phyloP scores from a whole-genome alignment of 2,888 invertebrate genomes.

The Plutella xylostella region DNA sequence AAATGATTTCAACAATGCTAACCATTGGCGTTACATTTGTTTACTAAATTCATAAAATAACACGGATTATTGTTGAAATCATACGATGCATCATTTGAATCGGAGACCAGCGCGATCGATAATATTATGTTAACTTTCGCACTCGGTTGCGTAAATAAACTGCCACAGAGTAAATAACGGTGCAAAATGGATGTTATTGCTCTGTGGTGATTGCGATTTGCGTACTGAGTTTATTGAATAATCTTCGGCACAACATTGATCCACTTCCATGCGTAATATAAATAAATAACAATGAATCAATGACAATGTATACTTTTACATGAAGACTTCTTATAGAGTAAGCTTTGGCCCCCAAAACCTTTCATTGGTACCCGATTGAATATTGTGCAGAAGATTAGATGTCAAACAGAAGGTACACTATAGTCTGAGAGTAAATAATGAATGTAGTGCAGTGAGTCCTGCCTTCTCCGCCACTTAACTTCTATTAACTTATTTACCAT shows the following conservation, averaged over 20 bases:
- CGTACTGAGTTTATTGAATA: slow-evolving; percentile 31
- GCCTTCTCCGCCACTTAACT: slow-evolving; percentile 52
- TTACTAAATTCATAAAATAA: neutral
- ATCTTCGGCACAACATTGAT: slow-evolving; percentile 37
- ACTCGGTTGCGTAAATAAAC: neutral
- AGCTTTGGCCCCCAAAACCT: too few relatives aligned
- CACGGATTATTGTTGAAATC: neutral
- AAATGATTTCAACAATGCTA: slow-evolving; percentile 43
- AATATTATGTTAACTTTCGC: neutral
- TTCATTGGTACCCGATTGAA: slow-evolving; percentile 13
- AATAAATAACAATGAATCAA: too few relatives aligned
- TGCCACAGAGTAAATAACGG: slow-evolving; percentile 1
- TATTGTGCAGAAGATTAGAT: slow-evolving; percentile 42
- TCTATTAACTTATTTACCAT: slow-evolving; percentile 26
- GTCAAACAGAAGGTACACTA: slow-evolving; percentile 47
- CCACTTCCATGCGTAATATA: too few relatives aligned
- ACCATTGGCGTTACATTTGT: neutral
- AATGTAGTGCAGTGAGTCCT: slow-evolving; percentile 17
- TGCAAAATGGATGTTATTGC: slow-evolving; percentile 25
- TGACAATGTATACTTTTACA: too few relatives aligned
- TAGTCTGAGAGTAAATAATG: slow-evolving; percentile 30
- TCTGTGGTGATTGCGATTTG: slow-evolving; percentile 34
- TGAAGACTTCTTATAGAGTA: too few relatives aligned
- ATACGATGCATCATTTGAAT: neutral
- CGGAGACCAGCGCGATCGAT: neutral